Base-by-base conservation (phyloP, 2,797 vertebrate species). In the Vespertilio murinus region DNA sequence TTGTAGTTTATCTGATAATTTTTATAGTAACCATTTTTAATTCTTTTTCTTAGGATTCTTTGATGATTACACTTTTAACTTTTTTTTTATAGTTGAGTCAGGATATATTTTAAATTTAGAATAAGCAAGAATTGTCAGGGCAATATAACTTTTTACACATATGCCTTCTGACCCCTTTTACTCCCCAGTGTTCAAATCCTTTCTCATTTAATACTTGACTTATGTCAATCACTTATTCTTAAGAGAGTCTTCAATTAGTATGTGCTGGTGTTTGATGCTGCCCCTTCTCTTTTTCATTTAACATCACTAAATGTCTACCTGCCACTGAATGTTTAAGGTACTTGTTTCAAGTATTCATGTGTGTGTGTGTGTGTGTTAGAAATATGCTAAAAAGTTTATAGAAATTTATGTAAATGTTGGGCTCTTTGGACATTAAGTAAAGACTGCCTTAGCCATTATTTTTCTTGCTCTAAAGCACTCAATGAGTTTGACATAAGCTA, bases 371-470 rank as follows among this genome's bases (percentile, higher is more conserved):
- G 45, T 13, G 6, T 30, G 13, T 92, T 93, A 52, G 17, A 77
- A 69, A 81, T 90, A 79, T 1, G 7, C 42, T 45, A 61, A 18
- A 49, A 64, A 40, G 49, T 92, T 83, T 88, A 14, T 65, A 64
- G 82, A 94, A 91, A 65, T 5, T 9, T 54, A 16, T 70, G 11
- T 88, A 88, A 88, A 77, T 74, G 54, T 61, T 84, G 47, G 3
- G 90, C 30, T 88, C 45, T 94, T 89, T 86, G 82, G 54, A 94
- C 65, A 92, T 90, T 74, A 92, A 93, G 59, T 87, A 93, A 90
- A 81, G 70, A 35, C 52, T 65, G 12, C 45, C 14, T 70, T 77
- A 65, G 59, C 28, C 14, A 0, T 93, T 90, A 81, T 81, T 87
- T 96, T 95, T 88, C 74, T 88, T 93, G 65, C 65, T 92, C 65